Percentiles rank a stretch among this genome's conserved stretches.
phyloP scores from a whole-genome alignment of 1,140 invertebrate genomes.

The Drosophila bifasciata region DNA sequence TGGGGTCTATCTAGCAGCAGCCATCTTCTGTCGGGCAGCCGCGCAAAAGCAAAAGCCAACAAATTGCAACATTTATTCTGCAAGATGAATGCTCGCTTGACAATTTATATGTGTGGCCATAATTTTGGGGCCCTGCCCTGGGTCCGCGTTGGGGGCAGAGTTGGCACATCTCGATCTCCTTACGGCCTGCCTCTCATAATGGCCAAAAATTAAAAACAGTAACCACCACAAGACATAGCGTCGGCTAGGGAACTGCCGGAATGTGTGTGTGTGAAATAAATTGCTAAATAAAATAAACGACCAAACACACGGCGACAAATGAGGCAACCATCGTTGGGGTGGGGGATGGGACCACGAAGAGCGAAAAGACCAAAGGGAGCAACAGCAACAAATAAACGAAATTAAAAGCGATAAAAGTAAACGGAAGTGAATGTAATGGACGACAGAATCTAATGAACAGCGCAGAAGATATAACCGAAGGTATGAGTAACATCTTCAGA shows the following conservation, averaged over 20 bases:
- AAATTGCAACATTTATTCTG: conserved; percentile 83
- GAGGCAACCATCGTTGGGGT: conserved; percentile 37
- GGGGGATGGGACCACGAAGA: conserved; percentile 2
- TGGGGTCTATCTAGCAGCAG: conserved; percentile 53
- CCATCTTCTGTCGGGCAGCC: conserved; percentile 60
- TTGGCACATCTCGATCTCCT: conserved; percentile 35
- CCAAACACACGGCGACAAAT: conserved; percentile 72
- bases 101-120: conserved; percentile 81
- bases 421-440: conserved; percentile 70
- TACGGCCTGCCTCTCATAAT: conserved; percentile 70
- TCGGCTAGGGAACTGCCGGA: conserved; percentile 55
- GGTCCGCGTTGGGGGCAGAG: not conserved
- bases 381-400: conserved; percentile 64
- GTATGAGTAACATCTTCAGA: not conserved
- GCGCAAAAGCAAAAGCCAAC: conserved; percentile 66
- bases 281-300: conserved; percentile 82
- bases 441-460: conserved; percentile 57
- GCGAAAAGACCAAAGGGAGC: conserved; percentile 31
- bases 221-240: conserved; percentile 62
- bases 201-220: conserved; percentile 81
- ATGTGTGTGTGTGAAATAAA: conserved; percentile 81
- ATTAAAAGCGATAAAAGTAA: conserved; percentile 82
- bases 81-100: conserved; percentile 81
- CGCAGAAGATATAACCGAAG: conserved; percentile 20
- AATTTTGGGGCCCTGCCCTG: conserved; percentile 50